Evolutionary conservation across 1,140 invertebrate genomes (phyloP).

Genomic region (Goniozus legneri): DNA sequence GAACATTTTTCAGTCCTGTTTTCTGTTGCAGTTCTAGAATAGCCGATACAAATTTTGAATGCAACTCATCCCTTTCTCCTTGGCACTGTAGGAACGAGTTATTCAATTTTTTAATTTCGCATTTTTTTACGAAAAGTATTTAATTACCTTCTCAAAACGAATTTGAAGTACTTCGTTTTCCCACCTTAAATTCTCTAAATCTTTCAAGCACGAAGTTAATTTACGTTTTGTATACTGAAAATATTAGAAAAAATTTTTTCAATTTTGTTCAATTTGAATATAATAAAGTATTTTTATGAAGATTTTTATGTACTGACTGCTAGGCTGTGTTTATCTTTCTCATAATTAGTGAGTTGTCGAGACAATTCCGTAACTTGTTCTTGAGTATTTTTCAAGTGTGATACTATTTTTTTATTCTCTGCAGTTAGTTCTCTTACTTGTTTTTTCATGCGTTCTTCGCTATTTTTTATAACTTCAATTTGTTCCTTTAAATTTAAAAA

Average conservation of each 20-base stretch:
- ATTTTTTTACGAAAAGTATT: too few species aligned
- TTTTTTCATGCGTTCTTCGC: slow-evolving; percentile 73
- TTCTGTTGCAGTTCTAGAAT: slow-evolving; percentile 84
- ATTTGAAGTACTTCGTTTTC: slow-evolving; percentile 74
- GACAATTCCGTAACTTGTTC: slow-evolving; percentile 67
- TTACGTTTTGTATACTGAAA: slow-evolving; percentile 67
- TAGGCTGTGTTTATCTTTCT: slow-evolving; percentile 69
- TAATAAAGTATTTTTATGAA: slow-evolving; percentile 1
- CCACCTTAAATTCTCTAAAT: slow-evolving; percentile 72
- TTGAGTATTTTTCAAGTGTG: slow-evolving; percentile 68
- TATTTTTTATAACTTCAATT: slow-evolving; percentile 77
- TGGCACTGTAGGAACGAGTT: slow-evolving; percentile 59
- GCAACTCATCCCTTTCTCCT: slow-evolving; percentile 74
- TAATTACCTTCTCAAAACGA: slow-evolving; percentile 68
- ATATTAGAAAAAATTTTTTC: slow-evolving; percentile 20
- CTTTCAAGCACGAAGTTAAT: slow-evolving; percentile 55
- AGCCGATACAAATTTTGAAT: slow-evolving; percentile 74
- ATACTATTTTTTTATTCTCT: slow-evolving; percentile 71
- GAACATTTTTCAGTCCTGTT: slow-evolving; percentile 69
- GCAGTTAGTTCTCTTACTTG: slow-evolving; percentile 61
- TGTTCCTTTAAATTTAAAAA: slow-evolving; percentile 73
- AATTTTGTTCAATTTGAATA: neutral
- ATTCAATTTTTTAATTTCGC: too few species aligned
- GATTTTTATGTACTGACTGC: slow-evolving; percentile 27
- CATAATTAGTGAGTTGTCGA: slow-evolving; percentile 73